Base-by-base conservation (phyloP, 1,140 invertebrate species). In the Drosophila eugracilis region DNA sequence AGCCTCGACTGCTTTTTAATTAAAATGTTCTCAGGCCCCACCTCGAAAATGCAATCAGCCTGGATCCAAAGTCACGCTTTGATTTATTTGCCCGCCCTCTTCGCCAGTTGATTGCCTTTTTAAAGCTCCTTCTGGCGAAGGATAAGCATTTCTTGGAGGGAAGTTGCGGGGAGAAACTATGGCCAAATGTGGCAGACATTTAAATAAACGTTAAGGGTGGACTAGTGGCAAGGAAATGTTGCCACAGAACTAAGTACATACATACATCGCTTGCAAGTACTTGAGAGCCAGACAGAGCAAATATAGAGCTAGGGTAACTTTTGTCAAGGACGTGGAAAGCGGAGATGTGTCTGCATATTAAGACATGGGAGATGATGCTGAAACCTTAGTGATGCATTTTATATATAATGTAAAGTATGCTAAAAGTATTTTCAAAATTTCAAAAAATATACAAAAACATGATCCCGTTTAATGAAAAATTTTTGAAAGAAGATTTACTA, bases 121-220 rank as follows among this genome's bases (percentile, higher is more conserved):
- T 74, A 86, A 80, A 75, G 77, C 54, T 53, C 50, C 45, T n/a
- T 1, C 21, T 17, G 9, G 9, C 17, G 14, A 19, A 30, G 34
- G 34, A 66, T 28, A 41, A 52, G 36, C 17, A 32, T 2, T 65
- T 53, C 22, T 34, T 10, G 36, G 54, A 0, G 4, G 12, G 37
- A 4, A 15, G n/a, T n/a, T n/a, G n/a, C n/a, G 7, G 49, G 53
- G 32, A 41, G 60, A 45, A 73, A 86, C 65, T 78, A 78, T 45
- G 58, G 45, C 71, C 78, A 63, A 83, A 78, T 78, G 75, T 65
- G 70, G 62, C 75, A 76, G 55, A 71, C 83, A 67, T 78, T 88
- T 88, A 88, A 88, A 88, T 88, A 88, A 88, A 78, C 83, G 74
- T 78, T 88, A 45, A 9, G 28, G 26, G 30, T 41, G 37, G n/a